phyloP scores from a whole-genome alignment of 1,140 invertebrate species.

The Diorhabda sublineata region DNA sequence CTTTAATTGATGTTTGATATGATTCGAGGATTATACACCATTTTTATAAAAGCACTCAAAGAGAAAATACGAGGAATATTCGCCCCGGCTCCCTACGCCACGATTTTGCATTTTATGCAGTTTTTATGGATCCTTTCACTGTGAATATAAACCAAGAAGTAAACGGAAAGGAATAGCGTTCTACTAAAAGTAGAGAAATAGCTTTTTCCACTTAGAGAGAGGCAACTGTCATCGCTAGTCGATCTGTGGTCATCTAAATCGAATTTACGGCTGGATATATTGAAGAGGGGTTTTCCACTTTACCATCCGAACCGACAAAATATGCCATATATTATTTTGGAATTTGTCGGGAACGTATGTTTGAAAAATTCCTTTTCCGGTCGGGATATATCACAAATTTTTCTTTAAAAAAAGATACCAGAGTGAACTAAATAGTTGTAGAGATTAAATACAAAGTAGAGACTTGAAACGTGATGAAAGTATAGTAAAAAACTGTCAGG shows the following conservation, averaged over 20 bases:
- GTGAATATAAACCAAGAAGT: conserved; percentile 7
- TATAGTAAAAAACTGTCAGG: too few species aligned
- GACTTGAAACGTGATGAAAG: too few species aligned
- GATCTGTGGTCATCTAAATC: conserved; percentile 17
- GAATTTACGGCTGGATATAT: conserved; percentile 17
- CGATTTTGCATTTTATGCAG: conserved; percentile 13
- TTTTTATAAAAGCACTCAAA: conserved; percentile 2
- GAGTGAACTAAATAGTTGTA: too few species aligned
- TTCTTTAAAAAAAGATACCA: too few species aligned
- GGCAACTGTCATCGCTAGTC: conserved; percentile 15
- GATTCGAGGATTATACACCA: background rate
- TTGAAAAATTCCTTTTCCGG: conserved; percentile 6
- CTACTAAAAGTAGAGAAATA: conserved; percentile 11
- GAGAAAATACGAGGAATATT: background rate
- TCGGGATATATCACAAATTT: background rate
- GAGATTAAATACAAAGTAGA: too few species aligned
- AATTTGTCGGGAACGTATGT: conserved; percentile 13
- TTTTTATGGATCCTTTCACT: conserved; percentile 17
- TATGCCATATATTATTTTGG: conserved; percentile 17
- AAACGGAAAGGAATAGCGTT: conserved; percentile 12
- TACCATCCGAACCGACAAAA: conserved; percentile 10
- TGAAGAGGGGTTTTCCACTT: conserved; percentile 13
- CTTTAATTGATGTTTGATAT: too few species aligned
- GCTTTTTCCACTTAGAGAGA: conserved; percentile 15
- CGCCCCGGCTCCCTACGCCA: background rate